Conservation (phyloP, 2,888 invertebrate species). For the Colletes collaris region DNA sequence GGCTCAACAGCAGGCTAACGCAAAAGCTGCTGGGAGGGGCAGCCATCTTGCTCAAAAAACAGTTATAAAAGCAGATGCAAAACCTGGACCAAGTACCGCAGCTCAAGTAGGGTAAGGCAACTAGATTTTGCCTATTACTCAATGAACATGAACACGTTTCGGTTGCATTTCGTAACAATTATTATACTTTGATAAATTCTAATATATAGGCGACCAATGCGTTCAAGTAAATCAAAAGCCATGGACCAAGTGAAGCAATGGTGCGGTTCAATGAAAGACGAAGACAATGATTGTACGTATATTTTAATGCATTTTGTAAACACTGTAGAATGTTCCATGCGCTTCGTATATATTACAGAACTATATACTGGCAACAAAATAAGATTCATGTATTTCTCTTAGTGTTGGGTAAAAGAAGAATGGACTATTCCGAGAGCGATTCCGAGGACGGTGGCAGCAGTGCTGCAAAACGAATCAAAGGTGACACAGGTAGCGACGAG, state of each 20-base stretch:
- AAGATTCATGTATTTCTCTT: conserved; percentile 8
- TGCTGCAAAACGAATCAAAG: conserved; percentile 85
- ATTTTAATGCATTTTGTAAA: background rate
- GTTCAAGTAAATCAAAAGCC: conserved; percentile 92
- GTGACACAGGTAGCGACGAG: conserved; percentile 84
- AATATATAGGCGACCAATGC: conserved; percentile 86
- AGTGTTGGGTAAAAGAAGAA: conserved; percentile 83
- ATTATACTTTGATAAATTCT: background rate
- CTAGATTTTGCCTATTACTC: conserved; percentile 5
- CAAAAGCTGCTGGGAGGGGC: conserved; percentile 64
- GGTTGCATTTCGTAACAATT: background rate
- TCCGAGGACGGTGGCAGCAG: conserved; percentile 83
- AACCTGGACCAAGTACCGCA: conserved; percentile 80
- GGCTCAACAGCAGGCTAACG: conserved; percentile 77
- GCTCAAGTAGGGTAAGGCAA: conserved; percentile 75
- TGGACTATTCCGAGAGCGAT: conserved; percentile 83
- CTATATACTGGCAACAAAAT: background rate
- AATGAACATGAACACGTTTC: background rate
- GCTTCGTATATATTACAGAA: background rate
- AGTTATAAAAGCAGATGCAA: conserved; percentile 75
- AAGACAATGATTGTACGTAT: conserved; percentile 81
- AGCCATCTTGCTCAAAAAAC: conserved; percentile 70
- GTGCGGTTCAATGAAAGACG: conserved; percentile 88
- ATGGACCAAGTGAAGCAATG: conserved; percentile 93
- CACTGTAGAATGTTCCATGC: background rate